Base-by-base conservation (phyloP, 2,113 vertebrate species). In the Mustelus asterias region DNA sequence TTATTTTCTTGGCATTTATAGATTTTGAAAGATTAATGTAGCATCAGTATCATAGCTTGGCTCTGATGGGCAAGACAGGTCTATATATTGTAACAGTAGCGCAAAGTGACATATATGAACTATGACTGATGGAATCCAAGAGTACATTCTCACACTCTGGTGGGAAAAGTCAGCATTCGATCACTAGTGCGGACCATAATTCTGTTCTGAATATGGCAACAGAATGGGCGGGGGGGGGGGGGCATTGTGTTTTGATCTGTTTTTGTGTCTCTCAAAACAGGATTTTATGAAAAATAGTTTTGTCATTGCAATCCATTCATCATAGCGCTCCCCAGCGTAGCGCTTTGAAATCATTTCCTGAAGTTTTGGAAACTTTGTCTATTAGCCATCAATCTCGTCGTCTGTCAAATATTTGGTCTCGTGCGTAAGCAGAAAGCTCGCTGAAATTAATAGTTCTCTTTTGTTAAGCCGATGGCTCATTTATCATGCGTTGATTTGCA, bases 21-120 rank as follows among this genome's bases (percentile, higher is more conserved):
- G 89, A 41, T n/a, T 65, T 58, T 93, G 54, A 58, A 93, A 63
- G 60, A 93, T 93, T 93, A 67, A 93, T 93, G 89, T 67, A 93
- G 65, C 33, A 33, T 93, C n/a, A 37, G 18, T 67, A 65, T 63
- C 33, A 93, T 22, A 67, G 89, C 33, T 93, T 67, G 33, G 33
- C 60, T 65, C 41, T 65, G 89, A 93, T 65, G 37, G 29, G 60
- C 89, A 93, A 41, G 60, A 93, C 89, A 93, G 5, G 60, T 8
- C 89, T 18, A 65, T 65, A 65, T 16, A 92, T 65, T 93, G 89
- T n/a, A 93, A 93, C 16, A 22, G 80, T 20, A 20, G 37, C 37
- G 37, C 18, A 83, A 67, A 93, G 54, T 58, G 54, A 29, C 86
- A 89, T 33, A 58, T 89, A 60, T 41, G 60, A 65, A 65, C 60